These are phyloP conservation scores for Cosmia trapezina DNA, from an alignment of 2,888 invertebrate genomes.

Conservation along the genomic window DNA sequence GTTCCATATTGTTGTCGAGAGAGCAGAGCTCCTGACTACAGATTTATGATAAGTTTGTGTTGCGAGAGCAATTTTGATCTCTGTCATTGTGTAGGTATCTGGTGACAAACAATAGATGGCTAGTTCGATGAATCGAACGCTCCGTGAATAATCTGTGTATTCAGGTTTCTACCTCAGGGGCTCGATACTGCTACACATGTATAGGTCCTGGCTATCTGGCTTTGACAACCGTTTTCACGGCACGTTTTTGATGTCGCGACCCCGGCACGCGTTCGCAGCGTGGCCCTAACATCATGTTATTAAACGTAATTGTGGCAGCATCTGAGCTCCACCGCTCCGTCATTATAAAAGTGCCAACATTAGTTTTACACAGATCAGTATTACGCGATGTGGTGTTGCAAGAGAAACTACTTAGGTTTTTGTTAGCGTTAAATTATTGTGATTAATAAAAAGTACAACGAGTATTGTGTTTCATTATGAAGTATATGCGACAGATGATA, in stretches of 20 bases:
- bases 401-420: slow-evolving; percentile 58
- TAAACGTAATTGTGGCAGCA: slow-evolving; percentile 34
- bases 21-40: slow-evolving; percentile 95
- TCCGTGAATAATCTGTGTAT: slow-evolving; percentile 60
- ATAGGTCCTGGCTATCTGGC: slow-evolving; percentile 3
- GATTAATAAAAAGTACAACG: slow-evolving; percentile 68
- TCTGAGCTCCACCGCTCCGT: slow-evolving; percentile 38
- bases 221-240: slow-evolving; percentile 12
- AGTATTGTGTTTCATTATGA: slow-evolving; percentile 60
- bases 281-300: slow-evolving; percentile 11
- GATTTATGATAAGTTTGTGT: slow-evolving; percentile 90
- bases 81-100: slow-evolving; percentile 52
- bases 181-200: slow-evolving; percentile 23
- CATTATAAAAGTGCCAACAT: slow-evolving; percentile 80
- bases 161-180: slow-evolving; percentile 76
- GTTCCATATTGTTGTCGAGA: slow-evolving; percentile 96
- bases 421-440: slow-evolving; percentile 67
- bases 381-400: slow-evolving; percentile 72
- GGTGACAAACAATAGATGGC: slow-evolving; percentile 53
- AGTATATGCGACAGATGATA: background rate
- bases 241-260: slow-evolving; percentile 17
- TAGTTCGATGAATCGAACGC: slow-evolving; percentile 50
- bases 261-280: slow-evolving; percentile 12
- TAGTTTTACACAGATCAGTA: slow-evolving; percentile 78
- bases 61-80: slow-evolving; percentile 63